Evolutionary conservation across 2,888 invertebrate species (phyloP), one percentile per base, ranked within the genome.

Genomic region (Tachina grossa): DNA sequence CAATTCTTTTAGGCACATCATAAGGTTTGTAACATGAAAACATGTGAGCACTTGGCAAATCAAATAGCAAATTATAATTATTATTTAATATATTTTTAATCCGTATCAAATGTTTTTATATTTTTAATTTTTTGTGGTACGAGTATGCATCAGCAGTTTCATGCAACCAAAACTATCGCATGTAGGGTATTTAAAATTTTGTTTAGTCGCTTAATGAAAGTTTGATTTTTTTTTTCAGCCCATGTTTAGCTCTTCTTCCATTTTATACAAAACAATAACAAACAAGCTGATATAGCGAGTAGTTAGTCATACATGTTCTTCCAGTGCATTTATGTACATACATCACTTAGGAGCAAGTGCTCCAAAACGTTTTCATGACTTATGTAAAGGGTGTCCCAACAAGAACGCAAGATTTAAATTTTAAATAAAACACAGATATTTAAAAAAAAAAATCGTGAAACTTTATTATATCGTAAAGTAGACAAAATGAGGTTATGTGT

Each of bases 271-370:
- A 31, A 31, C n/a, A 51, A 41, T 66, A 53, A 22, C 41, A 9
- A 1, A 45, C 41, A 39, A n/a, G 47, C 11, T 31, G 49, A 59
- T 69, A 41, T 51, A 78, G 16, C 77, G 43, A 69, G 51, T 61
- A 49, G 45, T 71, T 61, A 49, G 45, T 71, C 11, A 22, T 22
- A 22, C n/a, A 57, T 72, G 59, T 49, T 45, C 55, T 55, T 53
- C 2, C n/a, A 57, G 47, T 68, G 4, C 9, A 77, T 77, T 63
- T 55, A 16, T 19, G 6, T 31, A 31, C 4, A 55, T 31, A 31
- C 31, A 63, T 10, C 47, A 65, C 63, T 79, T 53, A 8, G 53
- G 65, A 41, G 45, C 63, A 51, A 51, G 2, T 22, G 22, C 22
- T 22, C n/a, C 5, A 11, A 49, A n/a, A 49, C 6, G 16, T 63